phyloP scores from a whole-genome alignment of 2,888 invertebrate genomes.

The Tipula vernalis region DNA sequence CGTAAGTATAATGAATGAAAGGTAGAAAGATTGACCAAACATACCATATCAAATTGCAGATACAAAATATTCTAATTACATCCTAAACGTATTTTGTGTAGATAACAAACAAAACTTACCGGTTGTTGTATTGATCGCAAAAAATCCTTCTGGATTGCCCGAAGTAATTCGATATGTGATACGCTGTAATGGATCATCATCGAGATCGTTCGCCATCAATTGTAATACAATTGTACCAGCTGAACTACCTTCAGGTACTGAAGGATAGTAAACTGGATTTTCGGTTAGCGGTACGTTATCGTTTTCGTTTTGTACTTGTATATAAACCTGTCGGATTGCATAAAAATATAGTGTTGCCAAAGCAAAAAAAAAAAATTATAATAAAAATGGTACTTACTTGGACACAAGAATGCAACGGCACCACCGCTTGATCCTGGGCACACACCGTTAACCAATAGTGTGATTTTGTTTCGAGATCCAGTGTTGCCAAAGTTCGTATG shows the following conservation, averaged over 20 bases:
- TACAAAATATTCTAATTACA: neutral
- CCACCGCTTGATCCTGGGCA: slow-evolving; percentile 84
- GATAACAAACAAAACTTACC: slow-evolving; percentile 42
- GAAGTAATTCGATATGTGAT: slow-evolving; percentile 74
- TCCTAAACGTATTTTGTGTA: neutral
- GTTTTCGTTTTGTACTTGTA: slow-evolving; percentile 82
- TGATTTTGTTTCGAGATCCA: slow-evolving; percentile 78
- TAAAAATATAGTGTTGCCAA: neutral
- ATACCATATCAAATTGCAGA: neutral
- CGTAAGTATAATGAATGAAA: neutral
- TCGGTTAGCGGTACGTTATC: slow-evolving; percentile 88
- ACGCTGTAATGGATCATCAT: slow-evolving; percentile 52
- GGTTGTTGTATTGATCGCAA: slow-evolving; percentile 69
- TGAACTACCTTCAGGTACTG: slow-evolving; percentile 67
- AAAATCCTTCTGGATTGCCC: slow-evolving; percentile 86
- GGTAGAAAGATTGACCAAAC: neutral
- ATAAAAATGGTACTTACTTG: slow-evolving; percentile 44
- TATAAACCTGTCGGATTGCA: slow-evolving; percentile 47
- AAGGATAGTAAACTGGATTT: slow-evolving; percentile 73
- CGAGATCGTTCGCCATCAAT: slow-evolving; percentile 68
- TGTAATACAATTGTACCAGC: slow-evolving; percentile 58
- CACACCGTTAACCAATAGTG: slow-evolving; percentile 91
- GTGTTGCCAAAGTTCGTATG: slow-evolving; percentile 66
- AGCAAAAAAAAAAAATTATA: slow-evolving; percentile 1
- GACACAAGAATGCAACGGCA: slow-evolving; percentile 69